Conservation (phyloP, 2,797 vertebrate genomes). For the Gallirallus australis region DNA sequence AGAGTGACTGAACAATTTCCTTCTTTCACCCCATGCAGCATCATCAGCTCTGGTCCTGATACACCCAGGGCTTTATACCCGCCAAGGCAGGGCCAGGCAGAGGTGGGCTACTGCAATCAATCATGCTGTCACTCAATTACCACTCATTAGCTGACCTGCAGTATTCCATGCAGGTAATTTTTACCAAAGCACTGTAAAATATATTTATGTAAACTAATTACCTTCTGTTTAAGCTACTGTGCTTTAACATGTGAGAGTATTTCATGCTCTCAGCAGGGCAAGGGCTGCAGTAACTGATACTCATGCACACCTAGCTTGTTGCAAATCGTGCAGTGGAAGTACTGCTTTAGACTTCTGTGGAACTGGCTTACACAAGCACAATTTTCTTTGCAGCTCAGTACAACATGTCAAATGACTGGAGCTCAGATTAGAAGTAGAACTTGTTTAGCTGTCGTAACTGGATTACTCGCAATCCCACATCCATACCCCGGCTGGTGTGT, state of each 20-base stretch:
- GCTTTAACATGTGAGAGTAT: neutral
- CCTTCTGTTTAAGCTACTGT: neutral
- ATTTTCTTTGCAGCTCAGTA: neutral
- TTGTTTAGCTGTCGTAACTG: neutral
- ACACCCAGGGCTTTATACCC: neutral
- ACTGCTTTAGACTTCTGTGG: neutral
- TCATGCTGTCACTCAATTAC: neutral
- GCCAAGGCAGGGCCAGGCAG: neutral
- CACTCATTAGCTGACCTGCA: neutral
- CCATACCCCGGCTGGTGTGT: neutral
- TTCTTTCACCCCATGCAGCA: neutral
- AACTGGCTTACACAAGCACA: neutral
- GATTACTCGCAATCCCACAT: neutral
- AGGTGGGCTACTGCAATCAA: neutral
- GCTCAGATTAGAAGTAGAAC: neutral
- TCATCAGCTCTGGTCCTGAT: neutral
- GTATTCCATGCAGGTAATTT: neutral
- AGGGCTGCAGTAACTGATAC: neutral
- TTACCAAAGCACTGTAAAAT: neutral
- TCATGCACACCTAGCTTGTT: no score
- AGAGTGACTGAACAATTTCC: neutral
- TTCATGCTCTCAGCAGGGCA: neutral
- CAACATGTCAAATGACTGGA: neutral
- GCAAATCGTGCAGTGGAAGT: neutral
- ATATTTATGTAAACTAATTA: conserved; percentile 5